A percentile compares a stretch with the other conserved stretches of the same genome.
Evolutionary conservation across 1,140 invertebrate species (phyloP).

Genomic region (Mizuhopecten yessoensis): DNA sequence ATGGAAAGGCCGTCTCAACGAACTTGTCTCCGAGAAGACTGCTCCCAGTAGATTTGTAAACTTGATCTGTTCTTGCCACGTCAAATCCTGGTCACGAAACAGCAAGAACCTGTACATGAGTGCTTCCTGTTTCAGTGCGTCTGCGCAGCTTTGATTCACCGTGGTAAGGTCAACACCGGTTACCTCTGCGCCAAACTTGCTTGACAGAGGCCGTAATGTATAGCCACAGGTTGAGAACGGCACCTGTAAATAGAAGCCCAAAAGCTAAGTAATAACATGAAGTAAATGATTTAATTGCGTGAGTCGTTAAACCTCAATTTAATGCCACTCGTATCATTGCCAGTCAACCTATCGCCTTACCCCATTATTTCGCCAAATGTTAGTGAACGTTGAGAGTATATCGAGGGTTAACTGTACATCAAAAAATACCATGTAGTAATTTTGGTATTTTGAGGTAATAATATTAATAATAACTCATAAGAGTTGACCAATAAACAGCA

Average conservation of each 20-base stretch:
- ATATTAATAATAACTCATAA: no score
- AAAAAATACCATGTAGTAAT: no score
- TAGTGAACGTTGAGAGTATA: no score
- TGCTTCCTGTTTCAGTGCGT: slow-evolving; percentile 54
- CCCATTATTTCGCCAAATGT: no score
- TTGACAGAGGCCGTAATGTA: slow-evolving; percentile 50
- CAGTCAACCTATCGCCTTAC: no score
- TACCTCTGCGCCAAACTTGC: slow-evolving; percentile 57
- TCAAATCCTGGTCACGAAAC: slow-evolving; percentile 50
- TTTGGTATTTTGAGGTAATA: no score
- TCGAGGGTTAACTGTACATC: no score
- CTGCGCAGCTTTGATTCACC: slow-evolving; percentile 55
- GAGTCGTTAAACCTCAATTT: no score
- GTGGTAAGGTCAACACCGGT: slow-evolving; percentile 48
- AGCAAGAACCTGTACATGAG: slow-evolving; percentile 62
- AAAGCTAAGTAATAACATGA: no score
- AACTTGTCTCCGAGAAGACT: slow-evolving; percentile 51
- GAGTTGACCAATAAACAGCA: no score
- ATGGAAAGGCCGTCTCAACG: slow-evolving; percentile 54
- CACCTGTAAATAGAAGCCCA: background rate
- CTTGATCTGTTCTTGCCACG: slow-evolving; percentile 60
- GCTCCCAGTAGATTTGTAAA: slow-evolving; percentile 53
- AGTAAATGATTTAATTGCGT: no score
- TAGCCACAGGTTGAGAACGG: slow-evolving; percentile 44
- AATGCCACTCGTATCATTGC: no score